A percentile compares a stretch with the other conserved stretches of the same genome.
Evolutionary conservation across 2,888 invertebrate genomes (phyloP).

Genomic region (Caenorhabditis sulstoni): DNA sequence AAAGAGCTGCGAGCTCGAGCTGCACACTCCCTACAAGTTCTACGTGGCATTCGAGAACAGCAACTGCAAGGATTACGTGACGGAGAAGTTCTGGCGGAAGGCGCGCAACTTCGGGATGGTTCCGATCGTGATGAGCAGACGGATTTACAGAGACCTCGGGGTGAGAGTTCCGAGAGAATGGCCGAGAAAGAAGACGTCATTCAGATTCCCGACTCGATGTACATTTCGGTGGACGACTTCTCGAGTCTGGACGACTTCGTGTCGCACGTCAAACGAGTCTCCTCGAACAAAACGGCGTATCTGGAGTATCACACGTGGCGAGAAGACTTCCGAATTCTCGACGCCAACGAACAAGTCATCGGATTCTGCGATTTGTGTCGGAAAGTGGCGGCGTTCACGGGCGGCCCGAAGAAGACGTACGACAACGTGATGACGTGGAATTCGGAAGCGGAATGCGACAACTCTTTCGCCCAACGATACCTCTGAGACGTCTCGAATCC

Average conservation of each 20-base stretch:
- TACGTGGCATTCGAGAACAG: constrained; percentile 67
- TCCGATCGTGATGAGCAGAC: constrained; percentile 59
- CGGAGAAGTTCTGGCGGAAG: constrained; percentile 69
- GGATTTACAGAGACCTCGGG: constrained; percentile 59
- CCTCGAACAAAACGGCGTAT: constrained; percentile 49
- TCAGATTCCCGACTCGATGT: constrained; percentile 62
- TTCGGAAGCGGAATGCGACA: constrained; percentile 9
- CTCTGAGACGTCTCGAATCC: constrained; percentile 1
- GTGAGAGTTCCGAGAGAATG: neutral
- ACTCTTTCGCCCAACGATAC: constrained; percentile 18
- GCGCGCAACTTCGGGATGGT: constrained; percentile 48
- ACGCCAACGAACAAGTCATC: constrained; percentile 1
- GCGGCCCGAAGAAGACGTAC: constrained; percentile 7
- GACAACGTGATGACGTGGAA: constrained; percentile 6
- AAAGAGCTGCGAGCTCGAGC: constrained; percentile 17
- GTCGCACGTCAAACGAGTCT: constrained; percentile 36
- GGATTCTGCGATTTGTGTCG: constrained; percentile 30
- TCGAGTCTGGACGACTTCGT: constrained; percentile 45
- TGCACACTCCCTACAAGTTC: constrained; percentile 64
- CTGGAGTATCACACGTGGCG: constrained; percentile 66
- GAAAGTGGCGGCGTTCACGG: neutral
- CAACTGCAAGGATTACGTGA: constrained; percentile 70
- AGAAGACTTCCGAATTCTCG: constrained; percentile 24
- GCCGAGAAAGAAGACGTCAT: neutral
- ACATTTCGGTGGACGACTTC: constrained; percentile 65